Evolutionary conservation across 2,888 invertebrate genomes (phyloP).

Genomic region (Drosophila anomalata): DNA sequence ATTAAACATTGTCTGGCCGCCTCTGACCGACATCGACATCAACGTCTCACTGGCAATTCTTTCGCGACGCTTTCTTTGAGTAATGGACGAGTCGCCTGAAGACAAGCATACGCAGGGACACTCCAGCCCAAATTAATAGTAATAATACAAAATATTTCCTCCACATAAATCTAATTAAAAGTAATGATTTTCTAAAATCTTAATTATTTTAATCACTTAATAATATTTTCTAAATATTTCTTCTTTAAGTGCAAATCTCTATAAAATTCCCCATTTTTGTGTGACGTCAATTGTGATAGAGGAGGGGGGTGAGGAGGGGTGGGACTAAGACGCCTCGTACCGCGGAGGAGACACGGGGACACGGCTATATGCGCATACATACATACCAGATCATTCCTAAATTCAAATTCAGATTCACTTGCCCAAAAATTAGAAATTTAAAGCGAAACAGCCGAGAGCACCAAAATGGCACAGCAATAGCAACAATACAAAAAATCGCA

Average conservation of each 20-base stretch:
- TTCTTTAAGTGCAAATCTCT: background rate
- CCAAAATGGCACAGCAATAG: conserved; percentile 33
- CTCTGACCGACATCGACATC: conserved; percentile 46
- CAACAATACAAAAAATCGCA: conserved; percentile 56
- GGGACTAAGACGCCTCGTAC: conserved; percentile 25
- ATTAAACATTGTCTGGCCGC: conserved; percentile 56
- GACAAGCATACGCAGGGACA: conserved; percentile 20
- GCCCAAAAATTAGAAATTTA: conserved; percentile 79
- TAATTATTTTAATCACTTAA: too few relatives aligned
- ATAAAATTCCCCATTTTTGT: background rate
- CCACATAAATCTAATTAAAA: too few relatives aligned
- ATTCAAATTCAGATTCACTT: conserved; percentile 78
- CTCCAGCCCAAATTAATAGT: background rate
- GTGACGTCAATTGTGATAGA: background rate
- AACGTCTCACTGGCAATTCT: conserved; percentile 50
- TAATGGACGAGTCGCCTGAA: conserved; percentile 55
- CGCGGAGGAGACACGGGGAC: conserved; percentile 29
- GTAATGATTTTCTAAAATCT: too few relatives aligned
- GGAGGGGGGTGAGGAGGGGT: too few relatives aligned
- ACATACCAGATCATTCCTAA: conserved; percentile 66
- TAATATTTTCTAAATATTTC: background rate
- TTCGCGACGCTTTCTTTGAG: conserved; percentile 54
- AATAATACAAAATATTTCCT: background rate
- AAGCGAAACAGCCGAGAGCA: conserved; percentile 50
- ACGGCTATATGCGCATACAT: conserved; percentile 25